Percentiles rank a stretch among this genome's conserved stretches.
Conservation (phyloP, 2,113 vertebrate species). For the Ginglymostoma cirratum region DNA sequence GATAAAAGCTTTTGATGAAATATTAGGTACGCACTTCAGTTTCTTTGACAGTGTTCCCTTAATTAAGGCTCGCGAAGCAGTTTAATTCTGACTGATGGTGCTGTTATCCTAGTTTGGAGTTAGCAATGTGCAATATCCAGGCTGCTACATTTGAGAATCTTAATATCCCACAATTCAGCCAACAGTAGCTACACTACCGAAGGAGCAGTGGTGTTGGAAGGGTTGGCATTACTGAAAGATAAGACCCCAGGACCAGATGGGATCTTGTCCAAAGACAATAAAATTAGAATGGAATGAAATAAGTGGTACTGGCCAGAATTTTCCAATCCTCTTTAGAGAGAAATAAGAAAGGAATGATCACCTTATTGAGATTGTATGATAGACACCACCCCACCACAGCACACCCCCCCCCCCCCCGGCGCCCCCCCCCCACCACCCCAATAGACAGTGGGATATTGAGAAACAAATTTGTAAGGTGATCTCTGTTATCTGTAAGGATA, state of each 20-base stretch:
- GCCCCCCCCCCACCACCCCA: too few relatives aligned
- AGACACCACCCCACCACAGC: too few relatives aligned
- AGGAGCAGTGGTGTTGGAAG: neutral
- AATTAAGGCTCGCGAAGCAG: neutral
- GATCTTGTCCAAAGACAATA: neutral
- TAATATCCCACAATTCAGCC: neutral
- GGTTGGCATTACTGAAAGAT: neutral
- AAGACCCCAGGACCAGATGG: neutral
- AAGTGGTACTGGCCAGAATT: neutral
- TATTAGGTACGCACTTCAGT: slow-evolving; percentile 60
- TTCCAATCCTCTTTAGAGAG: neutral
- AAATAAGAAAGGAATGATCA: too few relatives aligned
- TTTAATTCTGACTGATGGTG: neutral
- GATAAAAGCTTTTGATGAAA: slow-evolving; percentile 60
- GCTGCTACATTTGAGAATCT: neutral
- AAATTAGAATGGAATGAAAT: neutral
- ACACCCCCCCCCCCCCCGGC: too few relatives aligned
- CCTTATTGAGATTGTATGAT: too few relatives aligned
- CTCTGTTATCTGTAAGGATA: too few relatives aligned
- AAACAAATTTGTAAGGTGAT: too few relatives aligned
- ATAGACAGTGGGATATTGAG: too few relatives aligned
- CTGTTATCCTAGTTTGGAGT: neutral
- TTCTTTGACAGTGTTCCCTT: neutral
- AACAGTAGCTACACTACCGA: neutral
- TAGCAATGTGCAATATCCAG: neutral